Evolutionary conservation across 2,888 invertebrate species (phyloP), one percentile per base, ranked within the genome.

Genomic region (Melitaea athalia): DNA sequence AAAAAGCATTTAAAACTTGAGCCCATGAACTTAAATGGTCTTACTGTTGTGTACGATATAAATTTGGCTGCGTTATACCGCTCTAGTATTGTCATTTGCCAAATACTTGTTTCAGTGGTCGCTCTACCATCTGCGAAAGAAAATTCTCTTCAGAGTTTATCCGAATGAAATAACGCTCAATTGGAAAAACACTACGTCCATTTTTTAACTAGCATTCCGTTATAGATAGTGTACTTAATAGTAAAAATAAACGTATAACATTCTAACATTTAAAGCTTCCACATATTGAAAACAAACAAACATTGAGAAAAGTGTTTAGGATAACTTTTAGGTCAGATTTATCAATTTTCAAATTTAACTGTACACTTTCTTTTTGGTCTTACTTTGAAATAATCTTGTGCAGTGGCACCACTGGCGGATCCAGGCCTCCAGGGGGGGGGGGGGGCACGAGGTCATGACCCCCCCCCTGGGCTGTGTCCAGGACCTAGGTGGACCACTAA

Each of bases 31-130:
- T 79, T 80, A 59, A 88, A 88, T 0, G 88, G 88, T 10, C 79
- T 78, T 2, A 83, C 86, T 3, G 86, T 86, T 0, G 87, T 85
- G 68, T 75, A 75, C 62, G 78, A 75, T 52, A 89, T 80, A 67
- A 89, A 83, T 0, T 73, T 78, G 0, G 86, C 80, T 0, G 88
- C 87, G 60, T 88, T 87, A 70, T 79, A 82, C 49, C 76, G 0
- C 86, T 88, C 68, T 81, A 87, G 84, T 83, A 83, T 62, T 69
- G 71, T 14, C 88, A 89, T 74, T 78, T 87, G 86, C 88, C 88
- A 88, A 24, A 85, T 78, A 67, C 86, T 87, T 12, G 84, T 81
- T 15, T 57, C 57, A 42, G 42, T 12, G 4, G 11, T 17, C 65
- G 64, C 31, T 70, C 60, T 72, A 45, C 31, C 60, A 64, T 71